Evolutionary conservation across 1,140 invertebrate species (phyloP), one percentile per base, ranked within the genome.

Genomic region (Lethocerus indicus): DNA sequence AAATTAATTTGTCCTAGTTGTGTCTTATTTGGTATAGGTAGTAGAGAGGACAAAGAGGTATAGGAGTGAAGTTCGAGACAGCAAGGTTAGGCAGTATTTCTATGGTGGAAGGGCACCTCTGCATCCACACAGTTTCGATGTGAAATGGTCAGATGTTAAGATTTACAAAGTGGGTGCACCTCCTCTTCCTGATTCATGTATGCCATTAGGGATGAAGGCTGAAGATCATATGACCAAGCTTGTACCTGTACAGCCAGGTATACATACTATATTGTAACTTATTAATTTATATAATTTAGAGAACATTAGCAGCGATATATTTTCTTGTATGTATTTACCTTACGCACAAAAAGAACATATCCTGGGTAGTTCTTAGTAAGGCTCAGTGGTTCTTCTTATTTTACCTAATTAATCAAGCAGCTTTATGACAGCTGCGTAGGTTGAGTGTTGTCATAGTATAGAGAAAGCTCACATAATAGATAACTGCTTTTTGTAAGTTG

Each of bases 141-240:
- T 93, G 0, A 81, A 85, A 63, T 91, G 85, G 69, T 71, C 72
- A 14, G 89, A 95, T 56, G 72, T 93, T 0, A 84, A 83, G 58
- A 77, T 97, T 18, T 96, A 81, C 61, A 96, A 96, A 74, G 90
- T 98, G 60, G 93, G 92, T 24, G 87, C 89, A 0, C 88, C 91
- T 0, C 75, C 85, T 2, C 64, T 97, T 40, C 92, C 92, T 1
- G 88, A 89, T 59, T 93, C 90, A 1, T 93, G 89, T 61, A 81
- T 97, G 75, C 94, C 94, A 7, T 71, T 95, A 36, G 92, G 92
- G 24, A 94, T 95, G 87, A 89, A 89, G 61, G 74, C 81, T 0
- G 83, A 90, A 60, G 91, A 97, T 65, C 88, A 89, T 63, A 71
- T 86, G 57, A 94, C 88, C 0, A 94, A 94, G 71, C 67, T 96